Conservation (phyloP, 2,113 vertebrate species). For the Otis tarda region DNA sequence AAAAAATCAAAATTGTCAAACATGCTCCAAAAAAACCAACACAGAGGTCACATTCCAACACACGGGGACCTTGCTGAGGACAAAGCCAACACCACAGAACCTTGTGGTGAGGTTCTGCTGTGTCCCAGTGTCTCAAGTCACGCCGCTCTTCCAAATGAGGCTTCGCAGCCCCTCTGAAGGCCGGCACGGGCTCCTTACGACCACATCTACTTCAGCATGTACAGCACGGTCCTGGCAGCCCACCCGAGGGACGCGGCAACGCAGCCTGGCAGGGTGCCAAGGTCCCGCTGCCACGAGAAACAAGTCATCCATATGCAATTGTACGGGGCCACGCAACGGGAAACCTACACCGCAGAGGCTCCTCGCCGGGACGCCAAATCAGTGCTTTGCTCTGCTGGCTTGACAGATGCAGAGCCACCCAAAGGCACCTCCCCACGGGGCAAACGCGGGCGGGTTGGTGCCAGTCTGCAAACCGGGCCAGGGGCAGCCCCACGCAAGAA, state of each 20-base stretch:
- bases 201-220: fast-evolving
- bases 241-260: neutral
- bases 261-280: neutral
- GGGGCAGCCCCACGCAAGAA: neutral
- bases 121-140: neutral
- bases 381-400: neutral
- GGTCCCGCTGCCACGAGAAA: fast-evolving
- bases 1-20: neutral
- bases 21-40: neutral
- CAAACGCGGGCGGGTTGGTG: fast-evolving
- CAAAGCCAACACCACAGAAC: neutral
- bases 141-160: neutral
- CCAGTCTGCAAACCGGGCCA: neutral
- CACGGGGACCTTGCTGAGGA: fast-evolving
- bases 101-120: neutral
- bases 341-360: neutral
- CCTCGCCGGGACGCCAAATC: neutral
- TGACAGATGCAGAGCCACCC: neutral
- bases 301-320: conserved; percentile 35
- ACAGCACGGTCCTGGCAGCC: neutral
- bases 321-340: neutral
- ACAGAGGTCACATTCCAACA: neutral
- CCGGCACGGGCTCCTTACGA: neutral
- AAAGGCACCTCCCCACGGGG: neutral
- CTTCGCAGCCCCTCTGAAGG: neutral